Evolutionary conservation across 2,888 invertebrate genomes (phyloP).

Genomic region (Nymphalis polychloros): DNA sequence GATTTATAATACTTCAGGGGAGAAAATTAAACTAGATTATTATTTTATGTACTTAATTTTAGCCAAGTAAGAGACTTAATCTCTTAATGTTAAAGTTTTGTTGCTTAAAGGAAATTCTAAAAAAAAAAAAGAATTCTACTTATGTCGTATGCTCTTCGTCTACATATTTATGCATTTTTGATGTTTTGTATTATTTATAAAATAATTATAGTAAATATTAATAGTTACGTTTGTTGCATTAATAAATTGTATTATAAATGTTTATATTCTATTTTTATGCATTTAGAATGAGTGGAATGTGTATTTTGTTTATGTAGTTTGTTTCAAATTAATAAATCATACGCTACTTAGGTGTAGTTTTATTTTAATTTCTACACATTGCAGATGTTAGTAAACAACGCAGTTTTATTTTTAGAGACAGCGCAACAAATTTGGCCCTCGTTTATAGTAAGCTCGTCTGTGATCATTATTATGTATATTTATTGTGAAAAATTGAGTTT

Average conservation of each 20-base stretch:
- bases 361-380: not conserved
- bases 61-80: too few species aligned
- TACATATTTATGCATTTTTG: too few species aligned
- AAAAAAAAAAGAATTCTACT: too few species aligned
- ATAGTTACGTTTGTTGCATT: not conserved
- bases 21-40: too few species aligned
- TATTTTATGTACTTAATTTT: too few species aligned
- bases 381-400: not conserved
- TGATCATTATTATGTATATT: too few species aligned
- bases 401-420: not conserved
- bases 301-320: not conserved
- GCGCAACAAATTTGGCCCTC: not conserved
- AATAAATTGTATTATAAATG: conserved; percentile 2
- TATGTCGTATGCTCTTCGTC: too few species aligned
- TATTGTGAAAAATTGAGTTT: too few species aligned
- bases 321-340: conserved; percentile 19
- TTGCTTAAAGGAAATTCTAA: too few species aligned
- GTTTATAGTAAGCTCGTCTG: not conserved
- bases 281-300: conserved; percentile 20
- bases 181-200: too few species aligned
- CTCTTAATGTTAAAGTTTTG: too few species aligned
- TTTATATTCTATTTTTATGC: conserved; percentile 13
- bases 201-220: not conserved
- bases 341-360: conserved; percentile 4
- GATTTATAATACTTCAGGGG: too few species aligned